These are phyloP conservation scores for Cassiopea andromeda DNA, from an alignment of 30 jellyfish, hydroid and myxozoan genomes.

Conservation along the genomic window DNA sequence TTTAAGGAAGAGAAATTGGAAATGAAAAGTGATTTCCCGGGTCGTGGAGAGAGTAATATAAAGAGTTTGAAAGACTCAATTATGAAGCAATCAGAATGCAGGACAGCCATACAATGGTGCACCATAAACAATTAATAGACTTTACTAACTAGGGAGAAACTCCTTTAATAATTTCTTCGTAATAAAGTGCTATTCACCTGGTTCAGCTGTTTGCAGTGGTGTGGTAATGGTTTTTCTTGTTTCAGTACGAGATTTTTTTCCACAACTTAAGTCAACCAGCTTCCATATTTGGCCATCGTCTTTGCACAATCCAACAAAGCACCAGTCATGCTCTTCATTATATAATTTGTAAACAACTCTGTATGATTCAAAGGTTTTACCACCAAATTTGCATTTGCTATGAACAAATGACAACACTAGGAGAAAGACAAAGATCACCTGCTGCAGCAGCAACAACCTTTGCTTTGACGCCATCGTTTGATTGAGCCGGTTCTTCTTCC, in stretches of 20 bases:
- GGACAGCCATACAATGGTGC: too few species aligned
- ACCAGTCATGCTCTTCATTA: constrained; percentile 46
- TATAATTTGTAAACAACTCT: constrained; percentile 21
- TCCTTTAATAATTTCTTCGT: too few species aligned
- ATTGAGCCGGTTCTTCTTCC: too few species aligned
- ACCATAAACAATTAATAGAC: too few species aligned
- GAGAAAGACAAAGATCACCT: not conserved
- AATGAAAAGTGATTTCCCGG: too few species aligned
- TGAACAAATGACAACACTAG: not conserved
- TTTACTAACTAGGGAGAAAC: too few species aligned
- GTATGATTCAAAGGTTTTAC: constrained; percentile 26
- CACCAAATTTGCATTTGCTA: constrained; percentile 31
- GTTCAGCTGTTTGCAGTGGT: not conserved
- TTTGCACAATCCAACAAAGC: constrained; percentile 48
- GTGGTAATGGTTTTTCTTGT: not conserved
- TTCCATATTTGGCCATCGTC: constrained; percentile 41
- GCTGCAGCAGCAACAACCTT: too few species aligned
- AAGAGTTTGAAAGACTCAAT: too few species aligned
- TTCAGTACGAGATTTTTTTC: not conserved
- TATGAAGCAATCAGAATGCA: too few species aligned
- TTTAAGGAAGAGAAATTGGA: too few species aligned
- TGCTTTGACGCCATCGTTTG: too few species aligned
- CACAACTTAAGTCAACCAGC: constrained; percentile 50
- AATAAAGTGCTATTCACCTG: not conserved
- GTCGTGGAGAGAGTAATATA: too few species aligned